Evolutionary conservation across 2,888 invertebrate species (phyloP).

Genomic region (Podabrus alpinus): DNA sequence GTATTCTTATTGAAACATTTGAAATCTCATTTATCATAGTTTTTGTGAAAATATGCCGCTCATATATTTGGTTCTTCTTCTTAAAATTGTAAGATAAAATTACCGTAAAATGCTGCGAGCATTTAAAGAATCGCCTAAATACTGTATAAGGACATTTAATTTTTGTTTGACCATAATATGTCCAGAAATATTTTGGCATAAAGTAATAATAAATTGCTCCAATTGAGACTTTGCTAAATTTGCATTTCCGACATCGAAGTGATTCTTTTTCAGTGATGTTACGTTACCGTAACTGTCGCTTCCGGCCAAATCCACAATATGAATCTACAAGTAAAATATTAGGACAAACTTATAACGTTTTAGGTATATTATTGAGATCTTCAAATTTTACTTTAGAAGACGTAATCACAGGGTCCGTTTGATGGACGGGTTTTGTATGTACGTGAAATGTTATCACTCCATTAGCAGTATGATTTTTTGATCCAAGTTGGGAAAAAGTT

Average conservation of each 20-base stretch:
- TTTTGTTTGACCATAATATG: slow-evolving; percentile 42
- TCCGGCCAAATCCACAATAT: slow-evolving; percentile 56
- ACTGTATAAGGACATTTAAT: slow-evolving; percentile 50
- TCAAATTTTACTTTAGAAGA: slow-evolving; percentile 41
- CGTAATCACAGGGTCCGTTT: slow-evolving; percentile 38
- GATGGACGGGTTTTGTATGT: slow-evolving; percentile 39
- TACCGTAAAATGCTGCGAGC: slow-evolving; percentile 50
- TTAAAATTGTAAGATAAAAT: background rate
- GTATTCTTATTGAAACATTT: too few relatives aligned
- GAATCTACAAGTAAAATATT: slow-evolving; percentile 47
- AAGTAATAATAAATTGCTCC: slow-evolving; percentile 49
- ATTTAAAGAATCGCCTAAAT: slow-evolving; percentile 49
- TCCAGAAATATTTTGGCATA: slow-evolving; percentile 37
- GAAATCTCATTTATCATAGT: too few relatives aligned
- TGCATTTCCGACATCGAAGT: slow-evolving; percentile 49
- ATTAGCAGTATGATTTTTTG: slow-evolving; percentile 50
- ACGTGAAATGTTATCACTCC: slow-evolving; percentile 53
- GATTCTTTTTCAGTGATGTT: slow-evolving; percentile 45
- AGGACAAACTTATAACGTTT: background rate
- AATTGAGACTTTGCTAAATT: slow-evolving; percentile 54
- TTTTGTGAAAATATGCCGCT: too few relatives aligned
- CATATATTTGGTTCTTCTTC: too few relatives aligned
- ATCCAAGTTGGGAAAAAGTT: slow-evolving; percentile 38
- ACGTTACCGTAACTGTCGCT: slow-evolving; percentile 48
- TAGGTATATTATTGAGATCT: background rate